Evolutionary conservation across 1,140 invertebrate genomes (phyloP), one percentile per base, ranked within the genome.

Genomic region (Anoplophora glabripennis): DNA sequence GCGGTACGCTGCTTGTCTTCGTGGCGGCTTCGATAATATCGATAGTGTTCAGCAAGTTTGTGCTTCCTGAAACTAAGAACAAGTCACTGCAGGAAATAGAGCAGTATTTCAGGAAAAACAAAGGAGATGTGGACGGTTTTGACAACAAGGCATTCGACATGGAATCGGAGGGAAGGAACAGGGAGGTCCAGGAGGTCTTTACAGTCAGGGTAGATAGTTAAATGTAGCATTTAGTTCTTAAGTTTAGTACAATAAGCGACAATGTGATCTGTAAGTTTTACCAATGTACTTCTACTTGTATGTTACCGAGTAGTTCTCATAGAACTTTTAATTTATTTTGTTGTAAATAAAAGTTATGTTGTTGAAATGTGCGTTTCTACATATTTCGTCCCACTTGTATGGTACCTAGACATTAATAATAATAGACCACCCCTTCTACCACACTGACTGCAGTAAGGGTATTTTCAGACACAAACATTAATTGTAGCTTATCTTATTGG

Each of bases 61-160:
- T 87, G 66, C 76, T 94, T 0, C 90, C 90, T 0, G 92, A 94
- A 75, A 94, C 92, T 0, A 87, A 89, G 71, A 87, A 87, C 7
- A 87, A 87, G 64, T 85, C 82, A 37, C 75, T 92, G n/a, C 82
- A 86, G 15, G 88, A 94, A 71, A 92, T 94, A 34, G 87, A 89
- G 75, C 80, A 71, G 15, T 77, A 77, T 57, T 87, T 87, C 49
- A 80, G 80, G 47, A 73, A 76, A 1, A 77, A 77, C 7, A 52
- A 48, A 42, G 40, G 18, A n/a, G 76, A 76, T 21, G 72, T 53
- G 8, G 28, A 74, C 0, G 64, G 66, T 38, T n/a, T 63, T 12
- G 59, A 66, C 49, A 70, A 70, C 53, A 36, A 12, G 12, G 68
- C 42, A 1, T 70, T 63, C 42, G 52, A 15, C 28, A 57, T 60